Evolutionary conservation across 1,140 invertebrate species (phyloP).

Genomic region (Cydia splendana): DNA sequence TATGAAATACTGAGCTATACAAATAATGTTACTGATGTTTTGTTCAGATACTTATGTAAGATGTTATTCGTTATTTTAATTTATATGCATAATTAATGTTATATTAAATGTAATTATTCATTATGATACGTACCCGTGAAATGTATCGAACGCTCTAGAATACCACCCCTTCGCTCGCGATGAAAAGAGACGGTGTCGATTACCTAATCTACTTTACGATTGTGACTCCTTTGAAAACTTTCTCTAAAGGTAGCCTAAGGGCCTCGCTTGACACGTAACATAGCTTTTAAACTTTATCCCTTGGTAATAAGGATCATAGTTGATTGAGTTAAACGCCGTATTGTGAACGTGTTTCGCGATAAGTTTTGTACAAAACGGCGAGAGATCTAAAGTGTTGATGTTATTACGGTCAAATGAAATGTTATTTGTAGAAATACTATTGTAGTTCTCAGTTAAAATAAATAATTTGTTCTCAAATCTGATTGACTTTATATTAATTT

Average conservation of each 20-base stretch:
- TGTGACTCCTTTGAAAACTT: constrained; percentile 31
- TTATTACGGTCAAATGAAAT: background rate
- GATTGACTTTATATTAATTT: too few species aligned
- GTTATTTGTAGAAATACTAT: background rate
- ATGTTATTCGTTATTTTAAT: too few species aligned
- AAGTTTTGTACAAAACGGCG: constrained; percentile 7
- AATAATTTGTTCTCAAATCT: background rate
- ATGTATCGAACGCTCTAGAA: background rate
- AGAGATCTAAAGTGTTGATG: constrained; percentile 6
- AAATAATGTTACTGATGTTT: too few species aligned
- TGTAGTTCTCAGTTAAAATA: background rate
- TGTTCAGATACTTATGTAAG: too few species aligned
- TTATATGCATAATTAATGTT: too few species aligned
- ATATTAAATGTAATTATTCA: too few species aligned
- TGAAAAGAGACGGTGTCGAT: constrained; percentile 23
- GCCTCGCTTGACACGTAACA: background rate
- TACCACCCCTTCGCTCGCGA: constrained; percentile 3
- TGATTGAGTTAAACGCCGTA: background rate
- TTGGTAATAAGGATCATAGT: background rate
- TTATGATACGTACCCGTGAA: too few species aligned
- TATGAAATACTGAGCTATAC: too few species aligned
- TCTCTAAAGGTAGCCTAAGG: constrained; percentile 19
- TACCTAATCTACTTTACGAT: constrained; percentile 32
- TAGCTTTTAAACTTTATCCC: background rate
- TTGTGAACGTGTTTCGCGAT: background rate